Evolutionary conservation across 2,113 vertebrate species (phyloP).

Genomic region (Tor tambroides): DNA sequence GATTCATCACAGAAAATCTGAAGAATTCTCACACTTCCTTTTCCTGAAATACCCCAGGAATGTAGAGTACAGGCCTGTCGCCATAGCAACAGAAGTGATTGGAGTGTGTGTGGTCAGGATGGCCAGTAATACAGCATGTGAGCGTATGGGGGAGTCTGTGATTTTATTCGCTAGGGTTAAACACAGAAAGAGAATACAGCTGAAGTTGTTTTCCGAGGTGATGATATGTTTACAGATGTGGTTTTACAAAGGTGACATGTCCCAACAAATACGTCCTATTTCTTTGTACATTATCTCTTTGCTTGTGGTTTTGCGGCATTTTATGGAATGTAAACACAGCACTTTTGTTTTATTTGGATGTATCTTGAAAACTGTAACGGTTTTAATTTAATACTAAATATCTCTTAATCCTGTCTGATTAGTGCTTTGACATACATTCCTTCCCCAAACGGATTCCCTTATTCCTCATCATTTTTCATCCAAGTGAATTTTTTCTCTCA

Average conservation of each 20-base stretch:
- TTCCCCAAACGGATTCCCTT: not conserved
- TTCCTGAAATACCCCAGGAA: slow-evolving; percentile 46
- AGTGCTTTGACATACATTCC: slow-evolving; percentile 12
- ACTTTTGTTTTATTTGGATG: not conserved
- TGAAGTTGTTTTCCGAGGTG: not conserved
- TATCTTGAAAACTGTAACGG: not conserved
- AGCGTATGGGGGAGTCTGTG: not conserved
- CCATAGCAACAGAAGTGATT: slow-evolving; percentile 39
- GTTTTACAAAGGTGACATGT: slow-evolving; percentile 8
- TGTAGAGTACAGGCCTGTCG: slow-evolving; percentile 30
- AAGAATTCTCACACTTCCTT: slow-evolving; percentile 43
- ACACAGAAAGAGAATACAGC: not conserved
- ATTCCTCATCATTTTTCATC: no score
- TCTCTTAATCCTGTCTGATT: not conserved
- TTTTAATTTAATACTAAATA: not conserved
- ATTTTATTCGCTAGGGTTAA: not conserved
- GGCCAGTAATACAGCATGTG: not conserved
- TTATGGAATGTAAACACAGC: not conserved
- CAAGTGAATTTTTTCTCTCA: not conserved
- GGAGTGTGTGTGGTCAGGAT: slow-evolving; percentile 31
- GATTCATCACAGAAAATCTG: slow-evolving; percentile 40
- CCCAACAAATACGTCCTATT: not conserved
- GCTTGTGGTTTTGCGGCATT: not conserved
- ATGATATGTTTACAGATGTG: not conserved
- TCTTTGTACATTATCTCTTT: not conserved